A percentile compares a stretch with the other conserved stretches of the same genome.
Conservation (phyloP, 2,113 vertebrate genomes). For the Lampris incognitus region DNA sequence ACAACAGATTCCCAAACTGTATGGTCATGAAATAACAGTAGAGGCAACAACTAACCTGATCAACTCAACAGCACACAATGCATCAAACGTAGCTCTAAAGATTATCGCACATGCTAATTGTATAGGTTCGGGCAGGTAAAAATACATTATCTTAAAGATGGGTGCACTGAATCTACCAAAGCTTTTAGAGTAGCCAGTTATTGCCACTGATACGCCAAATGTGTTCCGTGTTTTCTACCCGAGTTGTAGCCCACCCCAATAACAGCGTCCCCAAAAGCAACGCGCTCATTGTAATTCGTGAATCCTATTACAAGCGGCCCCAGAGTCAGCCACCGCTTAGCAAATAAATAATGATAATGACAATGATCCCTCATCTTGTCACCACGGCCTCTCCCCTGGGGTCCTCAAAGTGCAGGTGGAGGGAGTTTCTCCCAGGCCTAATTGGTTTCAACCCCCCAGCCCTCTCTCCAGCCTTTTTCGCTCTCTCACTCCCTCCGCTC, state of each 20-base stretch:
- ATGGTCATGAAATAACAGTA: background rate
- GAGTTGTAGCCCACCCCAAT: slow-evolving; percentile 39
- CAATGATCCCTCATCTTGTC: slow-evolving; percentile 87
- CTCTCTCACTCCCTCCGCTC: background rate
- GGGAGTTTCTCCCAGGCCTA: slow-evolving; percentile 75
- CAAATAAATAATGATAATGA: slow-evolving; percentile 89
- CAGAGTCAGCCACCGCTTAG: slow-evolving; percentile 83
- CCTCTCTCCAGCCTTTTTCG: slow-evolving; percentile 73
- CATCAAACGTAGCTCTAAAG: no score
- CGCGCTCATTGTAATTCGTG: slow-evolving; percentile 78
- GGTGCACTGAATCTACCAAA: background rate
- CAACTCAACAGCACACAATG: background rate
- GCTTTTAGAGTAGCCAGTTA: slow-evolving; percentile 30
- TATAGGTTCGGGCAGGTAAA: slow-evolving; percentile 24
- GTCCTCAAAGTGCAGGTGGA: slow-evolving; percentile 74
- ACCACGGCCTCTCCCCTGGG: slow-evolving; percentile 73
- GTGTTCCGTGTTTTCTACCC: slow-evolving; percentile 40
- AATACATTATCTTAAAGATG: slow-evolving; percentile 51
- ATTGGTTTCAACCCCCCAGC: slow-evolving; percentile 83
- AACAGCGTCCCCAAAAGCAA: slow-evolving; percentile 58
- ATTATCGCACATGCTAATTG: slow-evolving; percentile 48
- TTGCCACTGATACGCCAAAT: slow-evolving; percentile 39
- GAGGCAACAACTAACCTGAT: background rate
- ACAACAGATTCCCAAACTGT: no score
- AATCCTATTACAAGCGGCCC: slow-evolving; percentile 83